Percentiles rank a stretch among this genome's conserved stretches.
Evolutionary conservation across 1,140 invertebrate species (phyloP).

Genomic region (Trichonephila inaurata): DNA sequence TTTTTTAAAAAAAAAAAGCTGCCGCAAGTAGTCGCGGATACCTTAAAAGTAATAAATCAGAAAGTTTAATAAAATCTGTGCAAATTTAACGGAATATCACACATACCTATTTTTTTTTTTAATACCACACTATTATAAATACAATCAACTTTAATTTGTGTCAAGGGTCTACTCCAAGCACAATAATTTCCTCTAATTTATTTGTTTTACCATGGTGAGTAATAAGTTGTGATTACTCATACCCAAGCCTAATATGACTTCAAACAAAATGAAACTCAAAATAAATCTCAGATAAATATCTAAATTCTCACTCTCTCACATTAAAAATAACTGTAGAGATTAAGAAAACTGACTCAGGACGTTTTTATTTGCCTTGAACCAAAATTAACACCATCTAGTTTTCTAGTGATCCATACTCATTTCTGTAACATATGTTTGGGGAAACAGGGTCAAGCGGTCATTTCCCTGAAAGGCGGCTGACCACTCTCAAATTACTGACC

Average conservation of each 20-base stretch:
- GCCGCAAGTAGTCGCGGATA: too few relatives aligned
- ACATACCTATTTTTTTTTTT: too few relatives aligned
- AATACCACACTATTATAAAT: too few relatives aligned
- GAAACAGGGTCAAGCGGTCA: slow-evolving; percentile 64
- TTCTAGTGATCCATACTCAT: neutral
- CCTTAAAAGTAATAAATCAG: too few relatives aligned
- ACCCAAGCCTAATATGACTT: neutral
- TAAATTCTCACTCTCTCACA: neutral
- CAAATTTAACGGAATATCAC: too few relatives aligned
- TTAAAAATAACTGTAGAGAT: neutral
- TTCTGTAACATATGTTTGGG: slow-evolving; percentile 6
- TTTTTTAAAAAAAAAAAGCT: too few relatives aligned
- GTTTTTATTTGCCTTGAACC: neutral
- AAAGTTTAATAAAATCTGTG: too few relatives aligned
- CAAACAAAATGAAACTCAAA: neutral
- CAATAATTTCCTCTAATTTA: neutral
- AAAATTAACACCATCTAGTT: neutral
- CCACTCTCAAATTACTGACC: slow-evolving; percentile 68
- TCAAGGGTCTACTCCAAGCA: neutral
- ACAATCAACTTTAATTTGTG: neutral
- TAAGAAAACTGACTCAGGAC: neutral
- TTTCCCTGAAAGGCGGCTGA: slow-evolving; percentile 41
- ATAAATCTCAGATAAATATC: neutral
- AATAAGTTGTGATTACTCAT: neutral
- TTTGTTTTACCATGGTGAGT: neutral